Percentiles rank a stretch among this genome's conserved stretches.
phyloP scores from a whole-genome alignment of 2,797 vertebrate genomes.

The Hoplostethus atlanticus region DNA sequence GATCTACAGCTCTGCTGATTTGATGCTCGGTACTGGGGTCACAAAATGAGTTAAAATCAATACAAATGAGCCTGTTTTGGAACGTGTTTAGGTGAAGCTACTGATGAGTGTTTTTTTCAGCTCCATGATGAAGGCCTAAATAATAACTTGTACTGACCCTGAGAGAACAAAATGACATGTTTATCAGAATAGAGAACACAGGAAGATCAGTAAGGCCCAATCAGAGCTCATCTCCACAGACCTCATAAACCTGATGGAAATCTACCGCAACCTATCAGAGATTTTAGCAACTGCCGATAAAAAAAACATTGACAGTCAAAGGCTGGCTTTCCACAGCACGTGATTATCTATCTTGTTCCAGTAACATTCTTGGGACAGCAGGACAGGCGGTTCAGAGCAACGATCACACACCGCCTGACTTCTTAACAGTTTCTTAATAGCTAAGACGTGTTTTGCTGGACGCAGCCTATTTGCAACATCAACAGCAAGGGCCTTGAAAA shows the following conservation, averaged over 20 bases:
- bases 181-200: background rate
- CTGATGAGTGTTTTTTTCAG: background rate
- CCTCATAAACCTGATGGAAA: background rate
- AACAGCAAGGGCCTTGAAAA: background rate
- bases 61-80: too few relatives aligned
- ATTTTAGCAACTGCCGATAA: constrained; percentile 49
- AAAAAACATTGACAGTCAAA: constrained; percentile 19
- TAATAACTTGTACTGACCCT: background rate
- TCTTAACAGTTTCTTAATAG: constrained; percentile 2
- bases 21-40: too few relatives aligned
- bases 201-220: constrained; percentile 18
- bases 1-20: too few relatives aligned
- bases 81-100: too few relatives aligned
- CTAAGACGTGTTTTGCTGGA: constrained; percentile 8
- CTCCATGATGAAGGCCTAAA: background rate
- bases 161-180: background rate
- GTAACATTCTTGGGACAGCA: constrained; percentile 38
- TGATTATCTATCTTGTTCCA: constrained; percentile 40
- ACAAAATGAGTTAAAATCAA: background rate
- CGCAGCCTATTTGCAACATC: background rate
- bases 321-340: constrained; percentile 26
- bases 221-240: constrained; percentile 1
- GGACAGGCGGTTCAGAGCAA: constrained; percentile 42
- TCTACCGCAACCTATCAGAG: constrained; percentile 37
- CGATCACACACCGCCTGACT: constrained; percentile 35